Evolutionary conservation across 1,140 invertebrate species (phyloP).

Genomic region (Psix sp.): DNA sequence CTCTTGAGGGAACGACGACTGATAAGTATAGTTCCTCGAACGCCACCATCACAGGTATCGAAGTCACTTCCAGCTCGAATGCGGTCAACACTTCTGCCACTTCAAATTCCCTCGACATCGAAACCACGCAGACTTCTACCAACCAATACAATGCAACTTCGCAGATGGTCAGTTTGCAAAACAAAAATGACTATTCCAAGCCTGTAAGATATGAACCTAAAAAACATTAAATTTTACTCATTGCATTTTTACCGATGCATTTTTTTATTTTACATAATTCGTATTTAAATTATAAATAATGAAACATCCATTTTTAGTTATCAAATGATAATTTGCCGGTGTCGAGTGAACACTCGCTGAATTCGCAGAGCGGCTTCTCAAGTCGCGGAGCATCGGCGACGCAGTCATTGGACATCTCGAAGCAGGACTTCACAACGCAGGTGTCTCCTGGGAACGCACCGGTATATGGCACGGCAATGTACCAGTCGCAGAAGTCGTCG

Average conservation of each 20-base stretch:
- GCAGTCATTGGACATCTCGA: conserved; percentile 67
- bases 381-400: conserved; percentile 59
- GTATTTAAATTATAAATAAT: conserved; percentile 12
- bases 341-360: conserved; percentile 67
- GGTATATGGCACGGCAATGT: conserved; percentile 64
- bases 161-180: conserved; percentile 67
- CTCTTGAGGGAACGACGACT: conserved; percentile 76
- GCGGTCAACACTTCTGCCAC: conserved; percentile 65
- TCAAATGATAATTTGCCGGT: conserved; percentile 66
- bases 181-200: too few species aligned
- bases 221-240: too few species aligned
- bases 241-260: conserved; percentile 1
- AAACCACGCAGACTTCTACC: conserved; percentile 66
- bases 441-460: conserved; percentile 68
- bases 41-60: conserved; percentile 65
- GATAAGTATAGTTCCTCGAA: conserved; percentile 74
- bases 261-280: too few species aligned
- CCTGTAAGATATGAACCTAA: too few species aligned
- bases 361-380: conserved; percentile 65
- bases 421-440: conserved; percentile 69
- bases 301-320: conserved; percentile 58
- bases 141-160: conserved; percentile 67
- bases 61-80: conserved; percentile 67
- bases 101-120: conserved; percentile 70
- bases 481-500: conserved; percentile 70